Evolutionary conservation across 2,888 invertebrate genomes (phyloP).

Genomic region (Prosopocoilus inquinatus): DNA sequence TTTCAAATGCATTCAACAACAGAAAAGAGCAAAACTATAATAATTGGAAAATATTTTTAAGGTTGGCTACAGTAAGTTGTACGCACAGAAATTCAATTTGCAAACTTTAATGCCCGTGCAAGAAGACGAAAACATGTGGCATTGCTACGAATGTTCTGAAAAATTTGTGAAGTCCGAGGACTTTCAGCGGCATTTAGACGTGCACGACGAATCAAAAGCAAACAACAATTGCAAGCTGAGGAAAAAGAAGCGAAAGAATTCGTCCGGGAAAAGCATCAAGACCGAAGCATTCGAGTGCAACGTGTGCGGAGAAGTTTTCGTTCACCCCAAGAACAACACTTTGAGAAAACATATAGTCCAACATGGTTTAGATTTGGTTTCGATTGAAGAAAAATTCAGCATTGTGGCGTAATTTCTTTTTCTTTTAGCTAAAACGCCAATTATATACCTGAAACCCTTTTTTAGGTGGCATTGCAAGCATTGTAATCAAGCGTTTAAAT

Average conservation of each 20-base stretch:
- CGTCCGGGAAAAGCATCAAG: slow-evolving; percentile 14
- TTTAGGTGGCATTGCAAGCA: slow-evolving; percentile 26
- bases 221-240: slow-evolving; percentile 36
- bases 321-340: slow-evolving; percentile 34
- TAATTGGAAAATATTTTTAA: slow-evolving; percentile 19
- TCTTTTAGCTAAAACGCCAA: no score
- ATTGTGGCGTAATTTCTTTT: slow-evolving; percentile 32
- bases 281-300: slow-evolving; percentile 41
- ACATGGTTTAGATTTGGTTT: slow-evolving; percentile 33
- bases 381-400: slow-evolving; percentile 39
- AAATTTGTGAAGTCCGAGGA: slow-evolving; percentile 57
- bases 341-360: slow-evolving; percentile 38
- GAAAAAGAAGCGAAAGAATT: slow-evolving; percentile 25
- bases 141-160: slow-evolving; percentile 63
- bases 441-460: no score
- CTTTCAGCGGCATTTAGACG: slow-evolving; percentile 60
- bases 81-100: slow-evolving; percentile 61
- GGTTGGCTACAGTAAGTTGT: slow-evolving; percentile 65
- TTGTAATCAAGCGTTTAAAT: slow-evolving; percentile 40
- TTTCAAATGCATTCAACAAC: no score
- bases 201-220: slow-evolving; percentile 46
- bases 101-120: slow-evolving; percentile 48
- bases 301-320: slow-evolving; percentile 38
- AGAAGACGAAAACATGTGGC: slow-evolving; percentile 54
- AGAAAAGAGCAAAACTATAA: no score